Evolutionary conservation across 1,140 invertebrate genomes (phyloP).

Genomic region (Scylla paramamosain): DNA sequence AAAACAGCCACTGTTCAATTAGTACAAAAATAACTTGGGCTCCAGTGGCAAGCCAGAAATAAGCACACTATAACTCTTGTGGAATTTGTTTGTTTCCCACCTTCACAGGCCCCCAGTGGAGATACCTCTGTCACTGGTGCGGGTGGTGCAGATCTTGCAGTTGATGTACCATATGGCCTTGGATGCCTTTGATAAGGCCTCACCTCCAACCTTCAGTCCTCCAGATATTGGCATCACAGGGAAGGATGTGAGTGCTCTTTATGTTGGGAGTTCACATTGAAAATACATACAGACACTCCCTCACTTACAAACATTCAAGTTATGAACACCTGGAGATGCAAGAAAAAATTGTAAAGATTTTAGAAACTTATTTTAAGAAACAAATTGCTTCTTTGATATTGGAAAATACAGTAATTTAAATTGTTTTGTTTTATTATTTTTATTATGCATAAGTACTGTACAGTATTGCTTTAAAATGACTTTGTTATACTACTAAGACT

Average conservation of each 20-base stretch:
- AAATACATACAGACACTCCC: neutral
- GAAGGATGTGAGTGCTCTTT: slow-evolving; percentile 56
- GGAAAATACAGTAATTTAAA: too few species aligned
- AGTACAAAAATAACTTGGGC: too few species aligned
- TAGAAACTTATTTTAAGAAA: too few species aligned
- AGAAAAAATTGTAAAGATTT: neutral
- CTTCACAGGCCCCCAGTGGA: slow-evolving; percentile 79
- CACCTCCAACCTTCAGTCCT: slow-evolving; percentile 54
- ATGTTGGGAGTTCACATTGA: neutral
- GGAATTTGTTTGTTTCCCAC: neutral
- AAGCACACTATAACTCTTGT: too few species aligned
- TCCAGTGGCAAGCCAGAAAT: too few species aligned
- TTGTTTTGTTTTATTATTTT: too few species aligned
- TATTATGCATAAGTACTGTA: too few species aligned
- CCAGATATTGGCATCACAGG: slow-evolving; percentile 48
- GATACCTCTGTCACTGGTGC: slow-evolving; percentile 86
- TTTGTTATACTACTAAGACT: too few species aligned
- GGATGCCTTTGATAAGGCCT: slow-evolving; percentile 92
- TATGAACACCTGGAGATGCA: neutral
- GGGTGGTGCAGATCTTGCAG: slow-evolving; percentile 84
- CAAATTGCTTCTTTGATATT: too few species aligned
- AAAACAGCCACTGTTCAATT: too few species aligned
- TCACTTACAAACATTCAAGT: neutral
- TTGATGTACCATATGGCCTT: slow-evolving; percentile 95
- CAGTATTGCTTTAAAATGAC: too few species aligned